Base-by-base conservation (phyloP, 2,797 vertebrate genomes). In the Varecia variegata region DNA sequence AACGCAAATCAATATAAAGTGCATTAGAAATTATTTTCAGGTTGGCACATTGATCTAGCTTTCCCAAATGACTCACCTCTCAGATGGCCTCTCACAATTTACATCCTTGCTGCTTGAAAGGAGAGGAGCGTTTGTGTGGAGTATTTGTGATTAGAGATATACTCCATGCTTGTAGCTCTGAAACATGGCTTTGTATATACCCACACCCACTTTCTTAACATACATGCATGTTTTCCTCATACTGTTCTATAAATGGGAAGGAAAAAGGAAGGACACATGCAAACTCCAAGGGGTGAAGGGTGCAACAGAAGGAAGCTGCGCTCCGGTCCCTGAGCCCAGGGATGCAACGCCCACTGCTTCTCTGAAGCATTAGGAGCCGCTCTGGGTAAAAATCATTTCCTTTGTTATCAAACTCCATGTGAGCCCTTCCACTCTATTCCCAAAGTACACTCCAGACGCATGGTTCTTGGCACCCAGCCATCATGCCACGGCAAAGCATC, bases 221-320 rank as follows among this genome's bases (percentile, higher is more conserved):
- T 0, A 1, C 1, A 56, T 1, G 1, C 0, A 0, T 3, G 27
- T 25, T 14, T n/a, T 50, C 20, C 52, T 27, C 17, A 21, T 6
- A 17, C 52, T 11, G 18, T 30, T 45, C n/a, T 21, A 20, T 3
- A 15, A 62, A 14, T 4, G 21, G 65, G 21, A 65, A 90, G 88
- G 35, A 35, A 45, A 67, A 58, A n/a, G 38, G 43, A 47, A 45
- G 89, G 50, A 18, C 1, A 52, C 35, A 12, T 0, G 2, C 30
- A 25, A 25, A 54, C 4, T n/a, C 23, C 30, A 21, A 18, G 27
- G 50, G 52, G 56, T 32, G 3, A 12, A 1, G 12, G 18, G 25
- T 15, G 5, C 1, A 15, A 38, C 62, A 38, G 82, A n/a, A 67
- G 38, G 60, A 27, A 40, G 25, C 0, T 2, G 47, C 13, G 3